A percentile compares a stretch with the other conserved stretches of the same genome.
Conservation (phyloP, 2,888 invertebrate genomes). For the Cephus rjabovi region DNA sequence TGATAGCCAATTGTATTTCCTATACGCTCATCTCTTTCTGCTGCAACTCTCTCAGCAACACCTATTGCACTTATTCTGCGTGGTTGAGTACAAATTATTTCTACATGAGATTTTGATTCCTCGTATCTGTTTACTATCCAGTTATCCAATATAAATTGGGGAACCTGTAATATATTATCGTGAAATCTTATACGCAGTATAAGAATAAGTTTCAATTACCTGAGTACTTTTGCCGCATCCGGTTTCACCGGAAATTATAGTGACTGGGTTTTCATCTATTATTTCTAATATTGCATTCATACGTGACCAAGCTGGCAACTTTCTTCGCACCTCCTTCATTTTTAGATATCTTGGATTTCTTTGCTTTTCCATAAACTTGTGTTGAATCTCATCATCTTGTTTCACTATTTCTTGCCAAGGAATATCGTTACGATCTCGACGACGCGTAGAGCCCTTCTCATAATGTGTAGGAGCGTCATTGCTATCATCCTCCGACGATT, state of each 20-base stretch:
- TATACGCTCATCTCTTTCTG: slow-evolving; percentile 84
- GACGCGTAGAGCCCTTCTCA: slow-evolving; percentile 72
- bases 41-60: slow-evolving; percentile 91
- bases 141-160: slow-evolving; percentile 92
- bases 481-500: slow-evolving; percentile 44
- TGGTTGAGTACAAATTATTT: slow-evolving; percentile 94
- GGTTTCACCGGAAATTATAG: slow-evolving; percentile 86
- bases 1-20: slow-evolving; percentile 79
- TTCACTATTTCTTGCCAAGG: slow-evolving; percentile 68
- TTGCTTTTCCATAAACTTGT: slow-evolving; percentile 73
- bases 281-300: slow-evolving; percentile 77
- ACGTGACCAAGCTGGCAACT: slow-evolving; percentile 80
- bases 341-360: slow-evolving; percentile 74
- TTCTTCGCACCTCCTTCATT: slow-evolving; percentile 74
- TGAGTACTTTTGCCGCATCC: slow-evolving; percentile 89
- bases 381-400: slow-evolving; percentile 74
- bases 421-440: slow-evolving; percentile 65
- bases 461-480: slow-evolving; percentile 73
- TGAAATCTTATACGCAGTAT: background rate
- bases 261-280: slow-evolving; percentile 74
- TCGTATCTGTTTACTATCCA: slow-evolving; percentile 76
- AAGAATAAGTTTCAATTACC: slow-evolving; percentile 51
- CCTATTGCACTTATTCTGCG: slow-evolving; percentile 91
- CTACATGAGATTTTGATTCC: slow-evolving; percentile 73
- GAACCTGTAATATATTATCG: slow-evolving; percentile 71